A percentile compares a stretch with the other conserved stretches of the same genome.
phyloP scores from a whole-genome alignment of 2,113 vertebrate species.

The Todiramphus chloris region DNA sequence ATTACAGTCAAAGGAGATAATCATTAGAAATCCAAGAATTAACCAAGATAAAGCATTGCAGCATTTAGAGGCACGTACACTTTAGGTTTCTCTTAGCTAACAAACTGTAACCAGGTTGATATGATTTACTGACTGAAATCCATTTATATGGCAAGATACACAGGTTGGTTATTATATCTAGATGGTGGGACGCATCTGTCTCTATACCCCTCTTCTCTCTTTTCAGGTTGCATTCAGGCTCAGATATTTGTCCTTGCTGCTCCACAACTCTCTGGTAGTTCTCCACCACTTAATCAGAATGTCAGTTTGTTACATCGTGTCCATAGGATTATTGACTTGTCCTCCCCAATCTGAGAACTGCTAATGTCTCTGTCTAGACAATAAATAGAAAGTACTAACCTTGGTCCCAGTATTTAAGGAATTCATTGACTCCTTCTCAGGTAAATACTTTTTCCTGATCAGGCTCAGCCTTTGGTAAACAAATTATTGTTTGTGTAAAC shows the following conservation, averaged over 20 bases:
- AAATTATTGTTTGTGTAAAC: background rate
- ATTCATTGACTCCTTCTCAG: background rate
- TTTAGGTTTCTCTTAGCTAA: background rate
- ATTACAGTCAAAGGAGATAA: background rate
- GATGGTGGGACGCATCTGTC: background rate
- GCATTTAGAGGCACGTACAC: background rate
- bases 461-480: background rate
- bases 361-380: background rate
- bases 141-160: background rate
- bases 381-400: background rate
- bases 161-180: background rate
- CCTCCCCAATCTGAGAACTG: background rate
- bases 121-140: background rate
- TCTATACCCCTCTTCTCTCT: background rate
- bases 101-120: background rate
- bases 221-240: background rate
- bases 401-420: rapidly evolving
- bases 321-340: background rate
- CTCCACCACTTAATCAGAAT: background rate
- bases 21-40: background rate
- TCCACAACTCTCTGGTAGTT: background rate
- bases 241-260: background rate
- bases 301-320: background rate
- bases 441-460: background rate
- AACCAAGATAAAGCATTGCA: background rate